phyloP scores from a whole-genome alignment of 2,797 vertebrate species.

The Thaleichthys pacificus region DNA sequence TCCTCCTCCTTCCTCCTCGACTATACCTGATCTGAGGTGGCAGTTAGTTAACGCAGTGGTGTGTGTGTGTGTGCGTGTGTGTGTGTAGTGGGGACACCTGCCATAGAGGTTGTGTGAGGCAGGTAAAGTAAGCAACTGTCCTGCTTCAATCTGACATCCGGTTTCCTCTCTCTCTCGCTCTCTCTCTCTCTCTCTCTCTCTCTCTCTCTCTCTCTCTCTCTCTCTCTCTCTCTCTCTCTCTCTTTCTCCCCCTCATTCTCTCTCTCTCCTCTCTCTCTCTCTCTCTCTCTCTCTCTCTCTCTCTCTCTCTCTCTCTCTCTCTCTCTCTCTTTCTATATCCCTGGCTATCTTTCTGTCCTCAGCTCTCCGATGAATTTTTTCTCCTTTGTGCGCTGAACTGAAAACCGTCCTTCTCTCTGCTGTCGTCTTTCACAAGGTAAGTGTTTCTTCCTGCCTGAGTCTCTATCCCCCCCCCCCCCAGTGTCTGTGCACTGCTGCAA shows the following conservation, averaged over 20 bases:
- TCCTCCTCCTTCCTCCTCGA: no score
- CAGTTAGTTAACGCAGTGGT: no score
- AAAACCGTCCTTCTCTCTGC: conserved; percentile 34
- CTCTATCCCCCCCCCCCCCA: conserved; percentile 18
- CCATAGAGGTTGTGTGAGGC: no score
- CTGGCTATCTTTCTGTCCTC: conserved; percentile 1
- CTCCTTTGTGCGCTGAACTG: conserved; percentile 42
- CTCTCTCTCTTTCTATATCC: background rate
- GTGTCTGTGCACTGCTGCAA: conserved; percentile 55
- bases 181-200: no score
- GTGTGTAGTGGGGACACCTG: no score
- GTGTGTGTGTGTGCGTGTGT: no score
- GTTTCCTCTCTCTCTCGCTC: no score
- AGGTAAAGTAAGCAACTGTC: no score
- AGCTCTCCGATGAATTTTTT: conserved; percentile 60
- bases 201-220: background rate
- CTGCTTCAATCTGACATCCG: no score
- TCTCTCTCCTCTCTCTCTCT: background rate
- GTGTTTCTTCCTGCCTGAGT: conserved; percentile 12
- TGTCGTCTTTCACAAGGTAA: conserved; percentile 57
- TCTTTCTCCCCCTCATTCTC: conserved; percentile 27
- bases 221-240: conserved; percentile 11
- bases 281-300: conserved; percentile 23
- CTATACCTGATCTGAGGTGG: no score
- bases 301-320: background rate